A percentile compares a stretch with the other conserved stretches of the same genome.
Evolutionary conservation across 2,888 invertebrate genomes (phyloP).

Genomic region (Xestia c-nigrum): DNA sequence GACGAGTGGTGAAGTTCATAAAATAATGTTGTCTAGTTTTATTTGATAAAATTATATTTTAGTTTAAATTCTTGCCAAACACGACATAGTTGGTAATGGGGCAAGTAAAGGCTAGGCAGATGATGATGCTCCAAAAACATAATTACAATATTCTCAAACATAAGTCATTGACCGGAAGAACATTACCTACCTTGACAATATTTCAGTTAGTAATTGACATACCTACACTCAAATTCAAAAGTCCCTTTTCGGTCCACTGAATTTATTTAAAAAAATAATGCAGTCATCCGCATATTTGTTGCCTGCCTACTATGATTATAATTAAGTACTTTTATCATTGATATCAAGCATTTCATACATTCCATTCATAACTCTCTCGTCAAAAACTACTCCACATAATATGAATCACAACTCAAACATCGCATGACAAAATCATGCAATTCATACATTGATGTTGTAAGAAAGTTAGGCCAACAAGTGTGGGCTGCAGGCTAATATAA

Average conservation of each 20-base stretch:
- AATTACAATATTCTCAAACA: neutral
- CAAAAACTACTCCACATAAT: neutral
- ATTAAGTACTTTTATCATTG: neutral
- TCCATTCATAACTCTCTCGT: neutral
- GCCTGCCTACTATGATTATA: neutral
- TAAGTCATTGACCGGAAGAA: neutral
- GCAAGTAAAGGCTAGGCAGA: too few relatives aligned
- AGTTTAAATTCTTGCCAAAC: neutral
- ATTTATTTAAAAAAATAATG: neutral
- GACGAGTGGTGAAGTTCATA: neutral
- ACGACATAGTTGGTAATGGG: neutral
- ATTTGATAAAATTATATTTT: too few relatives aligned
- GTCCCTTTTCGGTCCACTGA: neutral
- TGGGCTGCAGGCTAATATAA: conserved; percentile 70
- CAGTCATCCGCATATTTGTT: neutral
- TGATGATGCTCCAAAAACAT: neutral
- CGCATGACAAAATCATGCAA: conserved; percentile 41
- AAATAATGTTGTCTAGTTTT: neutral
- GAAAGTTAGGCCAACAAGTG: conserved; percentile 64
- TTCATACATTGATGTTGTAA: conserved; percentile 56
- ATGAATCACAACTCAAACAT: conserved; percentile 8
- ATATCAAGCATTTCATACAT: neutral
- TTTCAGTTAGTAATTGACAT: neutral
- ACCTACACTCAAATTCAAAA: neutral
- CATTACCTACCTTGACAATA: neutral